A percentile compares a stretch with the other conserved stretches of the same genome.
phyloP scores from a whole-genome alignment of 2,888 invertebrate species.

The Aplocera efformata region DNA sequence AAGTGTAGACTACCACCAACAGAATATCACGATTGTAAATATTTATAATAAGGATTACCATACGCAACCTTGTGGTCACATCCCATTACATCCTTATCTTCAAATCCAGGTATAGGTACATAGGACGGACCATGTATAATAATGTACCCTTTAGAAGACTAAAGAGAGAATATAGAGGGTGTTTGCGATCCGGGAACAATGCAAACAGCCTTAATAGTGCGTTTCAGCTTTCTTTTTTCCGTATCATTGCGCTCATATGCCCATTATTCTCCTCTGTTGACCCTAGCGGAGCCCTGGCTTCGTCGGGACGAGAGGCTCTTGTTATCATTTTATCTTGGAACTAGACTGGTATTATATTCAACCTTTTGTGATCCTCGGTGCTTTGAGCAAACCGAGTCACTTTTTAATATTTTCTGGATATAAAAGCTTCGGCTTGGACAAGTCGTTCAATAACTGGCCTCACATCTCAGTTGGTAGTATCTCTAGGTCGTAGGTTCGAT shows the following conservation, averaged over 20 bases:
- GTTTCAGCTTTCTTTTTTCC: slow-evolving; percentile 50
- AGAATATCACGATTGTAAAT: no score
- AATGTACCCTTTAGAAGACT: slow-evolving; percentile 34
- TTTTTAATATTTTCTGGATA: neutral
- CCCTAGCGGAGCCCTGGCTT: slow-evolving; percentile 10
- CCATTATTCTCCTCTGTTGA: slow-evolving; percentile 30
- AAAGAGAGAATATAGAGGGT: slow-evolving; percentile 32
- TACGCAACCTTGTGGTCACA: no score
- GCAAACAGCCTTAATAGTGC: slow-evolving; percentile 54
- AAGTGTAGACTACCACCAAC: no score
- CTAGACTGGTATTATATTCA: slow-evolving; percentile 11
- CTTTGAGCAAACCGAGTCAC: neutral
- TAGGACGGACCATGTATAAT: slow-evolving; percentile 35
- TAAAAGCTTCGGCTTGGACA: no score
- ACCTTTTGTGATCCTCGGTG: slow-evolving; percentile 6
- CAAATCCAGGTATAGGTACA: slow-evolving; percentile 31
- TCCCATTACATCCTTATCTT: slow-evolving; percentile 11
- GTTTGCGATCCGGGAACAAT: slow-evolving; percentile 39
- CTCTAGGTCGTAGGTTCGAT: no score
- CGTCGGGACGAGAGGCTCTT: slow-evolving; percentile 16
- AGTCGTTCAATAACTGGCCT: no score
- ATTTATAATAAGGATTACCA: no score
- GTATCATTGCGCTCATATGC: slow-evolving; percentile 38
- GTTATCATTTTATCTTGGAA: slow-evolving; percentile 16
- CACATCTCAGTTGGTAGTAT: no score